A percentile compares a stretch with the other conserved stretches of the same genome.
Evolutionary conservation across 2,888 invertebrate genomes (phyloP).

Genomic region (Agrochola lota): DNA sequence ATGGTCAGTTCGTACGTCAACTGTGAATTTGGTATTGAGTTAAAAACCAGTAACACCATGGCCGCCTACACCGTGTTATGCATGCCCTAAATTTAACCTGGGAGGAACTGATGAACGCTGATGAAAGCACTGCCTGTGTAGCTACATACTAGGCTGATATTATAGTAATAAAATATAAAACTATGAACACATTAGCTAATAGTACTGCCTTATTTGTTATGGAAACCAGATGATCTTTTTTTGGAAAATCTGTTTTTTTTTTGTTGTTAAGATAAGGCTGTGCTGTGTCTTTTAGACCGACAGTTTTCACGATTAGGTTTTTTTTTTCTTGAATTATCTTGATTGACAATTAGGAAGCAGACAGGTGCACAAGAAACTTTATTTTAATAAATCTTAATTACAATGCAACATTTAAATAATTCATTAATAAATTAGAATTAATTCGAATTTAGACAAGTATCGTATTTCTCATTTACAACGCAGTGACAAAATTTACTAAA

Average conservation of each 20-base stretch:
- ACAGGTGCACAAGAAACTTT: slow-evolving; percentile 3
- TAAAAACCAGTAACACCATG: slow-evolving; percentile 9
- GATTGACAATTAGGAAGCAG: slow-evolving; percentile 14
- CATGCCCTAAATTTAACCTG: background rate
- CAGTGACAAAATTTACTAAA: slow-evolving; percentile 16
- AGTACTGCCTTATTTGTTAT: background rate
- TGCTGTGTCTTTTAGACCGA: background rate
- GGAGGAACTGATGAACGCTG: background rate
- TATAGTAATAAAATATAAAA: background rate
- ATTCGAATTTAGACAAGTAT: slow-evolving; percentile 13
- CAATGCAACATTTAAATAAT: slow-evolving; percentile 31
- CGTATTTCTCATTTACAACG: background rate
- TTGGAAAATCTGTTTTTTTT: background rate
- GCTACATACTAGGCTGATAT: background rate
- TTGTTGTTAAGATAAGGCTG: background rate
- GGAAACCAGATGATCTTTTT: too few species aligned
- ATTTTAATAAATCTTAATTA: slow-evolving; percentile 15
- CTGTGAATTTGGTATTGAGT: background rate
- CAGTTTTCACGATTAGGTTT: background rate
- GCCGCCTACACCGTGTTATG: background rate
- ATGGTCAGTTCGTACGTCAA: background rate
- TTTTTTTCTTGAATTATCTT: background rate
- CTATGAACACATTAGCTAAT: background rate
- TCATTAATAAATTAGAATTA: slow-evolving; percentile 35
- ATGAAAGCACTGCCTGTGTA: background rate